Evolutionary conservation across 2,113 vertebrate species (phyloP).

Genomic region (Xiphophorus maculatus): DNA sequence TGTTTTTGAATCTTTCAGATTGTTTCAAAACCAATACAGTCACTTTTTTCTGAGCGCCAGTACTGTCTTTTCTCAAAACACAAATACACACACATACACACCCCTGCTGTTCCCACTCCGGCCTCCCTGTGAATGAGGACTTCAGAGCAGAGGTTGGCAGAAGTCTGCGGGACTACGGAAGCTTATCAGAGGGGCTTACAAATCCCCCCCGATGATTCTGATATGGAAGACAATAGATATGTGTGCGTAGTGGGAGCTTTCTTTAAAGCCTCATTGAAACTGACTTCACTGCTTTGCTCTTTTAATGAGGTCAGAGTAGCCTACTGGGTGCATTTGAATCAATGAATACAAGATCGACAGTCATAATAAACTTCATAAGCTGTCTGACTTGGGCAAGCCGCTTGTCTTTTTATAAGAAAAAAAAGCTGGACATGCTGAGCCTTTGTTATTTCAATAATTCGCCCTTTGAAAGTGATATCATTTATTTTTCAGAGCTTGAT

Average conservation of each 20-base stretch:
- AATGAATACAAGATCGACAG: constrained; percentile 35
- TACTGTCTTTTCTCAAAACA: constrained; percentile 24
- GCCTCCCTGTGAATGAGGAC: constrained; percentile 64
- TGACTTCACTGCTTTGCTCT: constrained; percentile 58
- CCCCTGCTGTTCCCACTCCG: constrained; percentile 55
- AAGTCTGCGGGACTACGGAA: constrained; percentile 63
- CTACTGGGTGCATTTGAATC: constrained; percentile 62
- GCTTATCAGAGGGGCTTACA: constrained; percentile 75
- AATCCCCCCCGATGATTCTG: constrained; percentile 74
- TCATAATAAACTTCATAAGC: constrained; percentile 59
- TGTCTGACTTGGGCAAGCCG: constrained; percentile 31
- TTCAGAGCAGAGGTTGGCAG: constrained; percentile 75
- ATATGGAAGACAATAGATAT: constrained; percentile 79
- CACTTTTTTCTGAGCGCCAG: neutral
- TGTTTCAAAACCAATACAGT: neutral
- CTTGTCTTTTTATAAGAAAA: constrained; percentile 31
- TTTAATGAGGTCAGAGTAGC: constrained; percentile 67
- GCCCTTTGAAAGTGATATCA: constrained; percentile 14
- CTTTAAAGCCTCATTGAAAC: constrained; percentile 74
- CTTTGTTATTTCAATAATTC: constrained; percentile 26
- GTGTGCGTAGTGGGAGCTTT: constrained; percentile 66
- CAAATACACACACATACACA: constrained; percentile 29
- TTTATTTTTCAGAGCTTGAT: constrained; percentile 15
- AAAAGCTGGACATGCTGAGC: constrained; percentile 27
- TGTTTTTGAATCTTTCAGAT: neutral